Evolutionary conservation across 2,888 invertebrate species (phyloP), one percentile per base, ranked within the genome.

Genomic region (Tribolium freemani): DNA sequence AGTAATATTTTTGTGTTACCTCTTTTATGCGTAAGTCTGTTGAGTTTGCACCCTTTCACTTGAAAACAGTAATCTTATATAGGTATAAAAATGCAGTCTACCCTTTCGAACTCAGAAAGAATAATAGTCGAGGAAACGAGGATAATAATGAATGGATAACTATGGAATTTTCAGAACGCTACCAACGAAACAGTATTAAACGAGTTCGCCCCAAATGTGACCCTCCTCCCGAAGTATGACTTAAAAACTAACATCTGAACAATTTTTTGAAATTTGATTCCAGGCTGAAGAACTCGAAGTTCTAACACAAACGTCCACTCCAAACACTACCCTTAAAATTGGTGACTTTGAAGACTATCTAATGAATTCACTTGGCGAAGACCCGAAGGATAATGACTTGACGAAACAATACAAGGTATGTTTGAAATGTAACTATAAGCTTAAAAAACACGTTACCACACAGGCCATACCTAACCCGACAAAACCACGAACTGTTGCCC

Each of bases 381-480:
- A 63, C 30, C 50, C 50, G 6, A 4, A 63, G 9, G 5, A 31
- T n/a, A 63, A 63, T 20, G 16, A 63, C 6, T 16, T 63, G 11
- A 50, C 38, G 5, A 2, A n/a, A 3, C 63, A 63, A 6, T 63
- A 31, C 31, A 1, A 9, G n/a, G 63, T 63, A 53, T 6, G 20
- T 1, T n/a, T 16, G 20, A 44, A 48, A 16, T 48, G n/a, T 11
- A 48, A 13, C 8, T 13, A 1, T 13, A 8, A 11, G 3, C 16
- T 16, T 16, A 16, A 16, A 16, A 16, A 16, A 16, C 1, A 16
- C 16, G 1, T 16, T 48, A 26, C 30, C 21, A 58, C 20, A 58
- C 45, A 58, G 26, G 26, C 26, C 26, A 16, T 58, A 11, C 58
- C 30, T 38, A 58, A 48, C 48, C 21, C n/a, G 45, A 45, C 4